These are phyloP conservation scores for Calameuta pallipes DNA, from an alignment of 2,888 invertebrate genomes.

Conservation along the genomic window DNA sequence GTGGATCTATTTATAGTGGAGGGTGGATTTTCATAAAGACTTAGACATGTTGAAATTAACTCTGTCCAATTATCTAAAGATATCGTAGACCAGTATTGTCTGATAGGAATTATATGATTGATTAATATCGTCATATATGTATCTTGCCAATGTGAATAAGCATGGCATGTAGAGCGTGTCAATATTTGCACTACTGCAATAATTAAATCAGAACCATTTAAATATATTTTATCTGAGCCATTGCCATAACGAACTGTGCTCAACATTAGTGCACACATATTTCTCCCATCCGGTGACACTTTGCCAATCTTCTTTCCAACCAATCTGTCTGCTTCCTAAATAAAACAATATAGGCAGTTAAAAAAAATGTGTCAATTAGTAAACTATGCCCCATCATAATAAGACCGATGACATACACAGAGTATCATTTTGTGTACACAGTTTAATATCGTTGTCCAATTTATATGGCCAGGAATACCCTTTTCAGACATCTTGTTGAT, in stretches of 20 bases:
- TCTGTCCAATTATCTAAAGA: constrained; percentile 71
- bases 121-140: constrained; percentile 70
- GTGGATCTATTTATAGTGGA: constrained; percentile 64
- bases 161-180: not conserved
- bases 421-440: constrained; percentile 41
- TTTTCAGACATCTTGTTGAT: constrained; percentile 39
- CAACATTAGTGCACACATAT: constrained; percentile 22
- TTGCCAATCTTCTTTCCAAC: constrained; percentile 1
- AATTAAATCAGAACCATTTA: constrained; percentile 36
- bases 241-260: constrained; percentile 20
- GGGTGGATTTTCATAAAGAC: constrained; percentile 54
- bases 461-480: constrained; percentile 14
- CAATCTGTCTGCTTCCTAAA: constrained; percentile 51
- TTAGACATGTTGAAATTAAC: constrained; percentile 39
- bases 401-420: constrained; percentile 52
- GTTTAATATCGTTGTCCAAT: constrained; percentile 42
- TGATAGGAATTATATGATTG: constrained; percentile 69
- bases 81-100: constrained; percentile 69
- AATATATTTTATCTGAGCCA: not conserved
- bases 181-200: constrained; percentile 44
- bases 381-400: not conserved
- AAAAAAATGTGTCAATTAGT: not conserved
- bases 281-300: constrained; percentile 2
- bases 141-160: constrained; percentile 60
- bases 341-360: not conserved